These are phyloP conservation scores for Hyalella azteca DNA, from an alignment of 2,888 invertebrate genomes.

Conservation along the genomic window DNA sequence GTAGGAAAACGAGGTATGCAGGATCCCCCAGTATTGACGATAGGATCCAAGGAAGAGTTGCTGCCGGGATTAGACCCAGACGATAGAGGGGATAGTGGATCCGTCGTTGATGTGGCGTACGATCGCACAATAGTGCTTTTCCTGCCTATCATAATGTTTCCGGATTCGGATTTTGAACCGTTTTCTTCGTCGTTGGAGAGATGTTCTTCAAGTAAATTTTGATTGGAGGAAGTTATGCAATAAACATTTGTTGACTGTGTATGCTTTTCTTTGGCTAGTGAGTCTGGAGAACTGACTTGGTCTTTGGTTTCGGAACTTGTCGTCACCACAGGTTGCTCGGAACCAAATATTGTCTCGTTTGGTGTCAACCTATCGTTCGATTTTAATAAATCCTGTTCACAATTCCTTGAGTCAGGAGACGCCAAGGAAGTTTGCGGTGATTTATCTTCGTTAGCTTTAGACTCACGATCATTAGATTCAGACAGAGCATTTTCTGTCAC, in stretches of 20 bases:
- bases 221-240: background rate
- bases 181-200: background rate
- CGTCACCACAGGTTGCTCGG: background rate
- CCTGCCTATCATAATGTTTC: background rate
- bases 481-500: background rate
- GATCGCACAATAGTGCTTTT: slow-evolving; percentile 1
- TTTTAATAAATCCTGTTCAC: background rate
- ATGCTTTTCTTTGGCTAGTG: background rate
- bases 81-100: slow-evolving; percentile 2
- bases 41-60: background rate
- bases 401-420: slow-evolving; percentile 5
- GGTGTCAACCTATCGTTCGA: background rate
- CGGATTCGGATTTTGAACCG: background rate
- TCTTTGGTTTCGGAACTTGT: background rate
- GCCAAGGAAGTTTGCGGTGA: background rate
- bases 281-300: background rate
- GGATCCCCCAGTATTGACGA: background rate
- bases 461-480: background rate
- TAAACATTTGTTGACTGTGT: background rate
- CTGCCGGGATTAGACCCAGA: background rate
- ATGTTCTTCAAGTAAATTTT: background rate
- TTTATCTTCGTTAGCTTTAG: background rate
- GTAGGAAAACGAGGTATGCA: background rate
- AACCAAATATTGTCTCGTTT: background rate
- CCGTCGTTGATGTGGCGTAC: background rate